Evolutionary conservation across 2,888 invertebrate species (phyloP), one percentile per base, ranked within the genome.

Genomic region (Lacanobia oleracea): DNA sequence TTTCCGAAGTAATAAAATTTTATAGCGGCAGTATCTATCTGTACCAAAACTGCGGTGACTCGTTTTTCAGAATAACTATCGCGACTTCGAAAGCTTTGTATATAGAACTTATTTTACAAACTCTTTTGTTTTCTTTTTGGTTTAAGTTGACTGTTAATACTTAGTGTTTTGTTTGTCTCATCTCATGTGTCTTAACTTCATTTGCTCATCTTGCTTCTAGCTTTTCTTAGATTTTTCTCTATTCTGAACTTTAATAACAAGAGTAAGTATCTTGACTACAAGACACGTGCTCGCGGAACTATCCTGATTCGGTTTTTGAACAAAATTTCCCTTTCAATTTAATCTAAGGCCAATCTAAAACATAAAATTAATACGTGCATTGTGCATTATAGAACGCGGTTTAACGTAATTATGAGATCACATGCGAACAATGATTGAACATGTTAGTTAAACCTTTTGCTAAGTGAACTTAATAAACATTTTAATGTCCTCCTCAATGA

Each of bases 181-280:
- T 70, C 37, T 75, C 59, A 81, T 73, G n/a, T 82, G 10, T 65
- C 18, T 70, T 56, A 61, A 51, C 18, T 71, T 77, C 74, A 86
- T 69, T 67, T 64, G 16, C 61, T 72, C 85, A 85, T 69, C 68
- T 77, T 75, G 83, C 80, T 85, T 85, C 51, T 61, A 54, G 75
- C 61, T 80, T n/a, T 64, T 53, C 51, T 50, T 77, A 69, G 65
- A 73, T 61, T 23, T 43, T 56, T 53, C 14, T 18, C 10, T 48
- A 56, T 66, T 37, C 27, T 50, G 23, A 45, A 27, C n/a, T 79
- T 57, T 61, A 27, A n/a, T 53, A n/a, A 18, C 4, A 60, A 50
- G 21, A 27, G 53, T 79, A 54, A 45, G 40, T 63, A 43, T 72
- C 18, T 56, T 21, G 14, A 23, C 14, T 21, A 43, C n/a, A 45